Evolutionary conservation across 2,113 vertebrate species (phyloP), one percentile per base, ranked within the genome.

Genomic region (Gorsachius goisagi): DNA sequence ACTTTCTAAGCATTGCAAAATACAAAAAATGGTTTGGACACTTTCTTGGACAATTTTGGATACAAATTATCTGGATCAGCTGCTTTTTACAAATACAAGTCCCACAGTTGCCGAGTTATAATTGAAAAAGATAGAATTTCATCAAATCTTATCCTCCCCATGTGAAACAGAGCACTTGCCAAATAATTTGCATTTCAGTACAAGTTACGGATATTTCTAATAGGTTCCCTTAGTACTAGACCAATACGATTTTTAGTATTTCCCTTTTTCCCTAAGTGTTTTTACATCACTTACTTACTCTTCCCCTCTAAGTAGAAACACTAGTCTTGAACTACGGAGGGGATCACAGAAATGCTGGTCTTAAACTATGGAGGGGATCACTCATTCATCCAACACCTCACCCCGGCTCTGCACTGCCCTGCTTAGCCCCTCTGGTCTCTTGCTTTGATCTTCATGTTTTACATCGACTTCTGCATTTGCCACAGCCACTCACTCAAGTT

Each of bases 401-500:
- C 37, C 35, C 12, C 3, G 2, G n/a, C 58, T 41, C 47, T 5
- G 5, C 18, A 4, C 47, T 45, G 32, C 45, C 30, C 23, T 0
- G 1, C 69, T 28, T 79, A 68, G 60, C 14, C 53, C 24, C 14
- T 6, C 45, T 62, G 19, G 7, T n/a, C 49, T 66, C 56, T 73
- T 49, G 16, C 14, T 76, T 52, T 18, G 39, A 26, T 9, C 10
- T 19, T 18, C 11, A 22, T 53, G 41, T 81, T 55, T 53, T 27
- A 14, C 9, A 2, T 4, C 14, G 47, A n/a, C 44, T 24, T 71
- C 37, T n/a, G 47, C 28, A 22, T 62, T 84, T 73, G n/a, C 50
- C 44, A 41, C 0, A 1, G 21, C 27, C 63, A 3, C 60, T 50
- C 49, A 15, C 20, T 47, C 52, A 0, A 0, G 18, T 24, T 4